Evolutionary conservation across 2,888 invertebrate genomes (phyloP).

Genomic region (Athetis lepigone): DNA sequence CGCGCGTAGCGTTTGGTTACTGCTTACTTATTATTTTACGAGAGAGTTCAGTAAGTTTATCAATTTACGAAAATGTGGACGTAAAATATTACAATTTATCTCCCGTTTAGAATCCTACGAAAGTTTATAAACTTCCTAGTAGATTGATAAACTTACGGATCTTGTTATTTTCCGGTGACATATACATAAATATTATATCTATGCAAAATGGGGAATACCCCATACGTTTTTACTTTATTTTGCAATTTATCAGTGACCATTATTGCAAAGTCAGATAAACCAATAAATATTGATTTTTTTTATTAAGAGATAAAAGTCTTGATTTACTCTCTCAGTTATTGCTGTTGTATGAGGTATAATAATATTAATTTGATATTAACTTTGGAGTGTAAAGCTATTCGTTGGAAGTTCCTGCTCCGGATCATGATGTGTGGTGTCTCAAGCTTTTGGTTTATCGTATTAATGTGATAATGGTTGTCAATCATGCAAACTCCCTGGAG

Average conservation of each 20-base stretch:
- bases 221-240: conserved; percentile 56
- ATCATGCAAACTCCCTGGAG: conserved; percentile 89
- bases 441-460: conserved; percentile 87
- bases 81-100: no score
- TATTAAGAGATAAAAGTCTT: conserved; percentile 6
- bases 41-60: no score
- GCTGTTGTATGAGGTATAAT: neutral
- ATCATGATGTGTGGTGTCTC: conserved; percentile 75
- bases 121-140: no score
- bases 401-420: conserved; percentile 77
- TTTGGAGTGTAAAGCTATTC: conserved; percentile 44
- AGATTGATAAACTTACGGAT: no score
- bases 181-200: conserved; percentile 29
- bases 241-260: conserved; percentile 57
- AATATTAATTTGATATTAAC: conserved; percentile 15
- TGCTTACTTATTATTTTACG: no score
- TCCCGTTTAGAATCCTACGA: no score
- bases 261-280: conserved; percentile 63
- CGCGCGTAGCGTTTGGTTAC: no score
- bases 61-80: no score
- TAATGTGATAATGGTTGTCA: conserved; percentile 90
- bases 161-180: no score
- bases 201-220: conserved; percentile 42
- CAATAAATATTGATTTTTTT: conserved; percentile 37
- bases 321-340: neutral